Evolutionary conservation across 2,888 invertebrate species (phyloP), one percentile per base, ranked within the genome.

Genomic region (Clunio marinus): DNA sequence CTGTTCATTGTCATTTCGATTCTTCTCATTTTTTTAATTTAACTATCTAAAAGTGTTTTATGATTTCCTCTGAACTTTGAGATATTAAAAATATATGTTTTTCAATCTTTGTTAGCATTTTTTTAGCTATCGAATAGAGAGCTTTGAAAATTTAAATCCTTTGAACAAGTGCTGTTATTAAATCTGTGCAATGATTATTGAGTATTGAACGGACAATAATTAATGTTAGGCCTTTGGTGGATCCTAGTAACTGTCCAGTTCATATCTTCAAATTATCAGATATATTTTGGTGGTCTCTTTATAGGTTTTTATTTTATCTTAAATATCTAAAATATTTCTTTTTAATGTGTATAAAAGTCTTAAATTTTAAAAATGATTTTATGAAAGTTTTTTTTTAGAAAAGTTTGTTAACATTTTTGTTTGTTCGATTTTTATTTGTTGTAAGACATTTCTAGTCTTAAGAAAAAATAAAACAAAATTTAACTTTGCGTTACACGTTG

Each of bases 141-240:
- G n/a, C n/a, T n/a, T n/a, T n/a, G n/a, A n/a, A n/a, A n/a, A n/a
- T n/a, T n/a, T n/a, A n/a, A n/a, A n/a, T n/a, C n/a, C 51, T 51
- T 65, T 65, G 51, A 65, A 65, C 65, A 25, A 65, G 65, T 65
- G 65, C 65, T 59, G 59, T 15, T 15, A 65, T 65, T 65, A 65
- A 65, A 65, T 45, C 45, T 65, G 65, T 65, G 65, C 65, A 35
- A n/a, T 60, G n/a, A n/a, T 27, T 10, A 32, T 59, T 45, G 63
- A 63, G 63, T 63, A 63, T 63, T 59, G 4, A 45, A 45, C 15
- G 57, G 57, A 57, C 57, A 22, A 32, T 27, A 4, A 15, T 17
- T 15, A 4, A 17, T 45, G 35, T 32, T 45, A 15, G 45, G 17
- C 27, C 7, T 22, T 20, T 3, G n/a, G n/a, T n/a, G n/a, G n/a